Percentiles rank a stretch among this genome's conserved stretches.
Evolutionary conservation across 2,797 vertebrate species (phyloP).

Genomic region (Molossus alvarezi): DNA sequence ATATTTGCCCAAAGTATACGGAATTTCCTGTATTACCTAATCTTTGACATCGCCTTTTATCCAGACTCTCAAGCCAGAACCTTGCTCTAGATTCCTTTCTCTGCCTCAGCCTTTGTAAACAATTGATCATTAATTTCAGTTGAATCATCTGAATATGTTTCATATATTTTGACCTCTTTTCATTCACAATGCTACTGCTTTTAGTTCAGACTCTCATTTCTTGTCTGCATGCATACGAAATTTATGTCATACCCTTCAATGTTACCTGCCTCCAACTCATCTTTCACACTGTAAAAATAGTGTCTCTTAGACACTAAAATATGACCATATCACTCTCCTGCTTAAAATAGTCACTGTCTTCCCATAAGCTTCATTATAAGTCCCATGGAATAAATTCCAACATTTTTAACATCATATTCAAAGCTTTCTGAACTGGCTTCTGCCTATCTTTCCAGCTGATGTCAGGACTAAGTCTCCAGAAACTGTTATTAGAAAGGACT

Average conservation of each 20-base stretch:
- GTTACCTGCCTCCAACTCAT: not conserved
- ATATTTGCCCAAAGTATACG: not conserved
- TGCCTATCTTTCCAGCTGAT: constrained; percentile 8
- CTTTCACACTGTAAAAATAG: not conserved
- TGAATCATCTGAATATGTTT: not conserved
- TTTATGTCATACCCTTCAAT: not conserved
- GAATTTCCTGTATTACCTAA: not conserved
- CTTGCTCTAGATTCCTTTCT: not conserved
- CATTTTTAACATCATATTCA: not conserved
- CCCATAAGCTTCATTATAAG: not conserved
- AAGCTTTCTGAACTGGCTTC: not conserved
- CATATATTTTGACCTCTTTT: not conserved
- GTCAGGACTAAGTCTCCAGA: not conserved
- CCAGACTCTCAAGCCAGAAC: not conserved
- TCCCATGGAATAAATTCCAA: not conserved
- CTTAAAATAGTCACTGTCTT: constrained; percentile 17
- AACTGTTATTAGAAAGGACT: constrained; percentile 52
- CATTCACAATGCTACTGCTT: not conserved
- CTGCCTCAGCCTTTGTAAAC: not conserved
- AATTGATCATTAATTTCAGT: constrained; percentile 42
- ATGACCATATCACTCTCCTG: not conserved
- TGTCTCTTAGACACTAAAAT: not conserved
- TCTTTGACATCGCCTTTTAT: not conserved
- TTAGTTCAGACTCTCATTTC: constrained; percentile 35
- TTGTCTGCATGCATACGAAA: not conserved